Evolutionary conservation across 37 sponge, comb jelly and placozoan genomes (phyloP), one percentile per base, ranked within the genome.

Genomic region (Theonella swinhoei): DNA sequence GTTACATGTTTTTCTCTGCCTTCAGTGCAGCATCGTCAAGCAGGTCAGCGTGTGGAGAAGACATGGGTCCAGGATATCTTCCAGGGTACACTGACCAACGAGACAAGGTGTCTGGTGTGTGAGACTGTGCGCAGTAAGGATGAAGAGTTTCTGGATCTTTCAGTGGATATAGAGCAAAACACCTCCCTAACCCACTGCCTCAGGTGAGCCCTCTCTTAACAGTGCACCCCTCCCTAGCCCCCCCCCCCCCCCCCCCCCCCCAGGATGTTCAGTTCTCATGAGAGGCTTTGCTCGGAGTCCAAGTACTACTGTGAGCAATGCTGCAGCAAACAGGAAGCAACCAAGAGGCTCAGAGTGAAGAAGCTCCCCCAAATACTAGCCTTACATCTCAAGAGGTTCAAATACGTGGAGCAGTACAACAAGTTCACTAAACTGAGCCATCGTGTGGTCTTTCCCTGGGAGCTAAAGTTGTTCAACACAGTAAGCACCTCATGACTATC

Each of bases 251-350:
- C 54, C 14, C 14, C 11, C 54, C 26, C 41, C 47, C 39, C 23
- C 31, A 88, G 98, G 63, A 78, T 64, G 42, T 98, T 98, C 83
- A 94, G 95, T 29, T 68, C 77, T 24, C 89, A 88, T 39, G 99
- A 98, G 85, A 94, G 88, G 7, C 87, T 98, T 29, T 87, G 87
- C 22, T 68, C 84, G 4, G 91, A 94, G 72, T 88, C 79, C 70
- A 98, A 98, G 74, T 98, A 96, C 78, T 96, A 90, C 82, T 98
- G 99, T 82, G 99, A 98, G 77, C 68, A 87, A 42, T 98, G 99
- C 79, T 94, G 99, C 73, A 94, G 99, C 70, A 98, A 98, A 74
- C 97, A 96, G 67, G 99, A 98, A 69, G 99, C 97, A 19, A 91
- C 88, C 42, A 98, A 98, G 81, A 82, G 99, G 66, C 91, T 97